Base-by-base conservation (phyloP, 1,140 invertebrate species). In the Oreohelix idahoensis region DNA sequence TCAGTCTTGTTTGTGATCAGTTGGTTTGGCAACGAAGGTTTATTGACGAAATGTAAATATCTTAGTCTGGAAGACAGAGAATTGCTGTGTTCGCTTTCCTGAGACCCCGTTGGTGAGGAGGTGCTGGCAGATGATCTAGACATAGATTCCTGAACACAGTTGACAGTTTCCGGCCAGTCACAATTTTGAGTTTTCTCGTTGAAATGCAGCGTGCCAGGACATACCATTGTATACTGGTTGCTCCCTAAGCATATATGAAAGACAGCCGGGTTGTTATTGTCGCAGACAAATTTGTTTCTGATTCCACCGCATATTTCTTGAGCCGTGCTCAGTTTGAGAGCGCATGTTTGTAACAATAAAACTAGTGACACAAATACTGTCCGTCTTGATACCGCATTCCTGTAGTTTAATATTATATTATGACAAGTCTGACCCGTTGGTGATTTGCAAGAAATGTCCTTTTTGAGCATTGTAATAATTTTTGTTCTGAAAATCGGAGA, bases 181-280 rank as follows among this genome's bases (percentile, higher is more conserved):
- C 86, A 87, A 53, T 80, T 81, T 73, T 87, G 85, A 5, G 84
- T 85, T 29, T 42, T 39, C 20, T 45, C 74, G 58, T 85, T 87
- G 81, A 86, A 87, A 58, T 87, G 86, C n/a, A 87, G 85, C n/a
- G 53, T 79, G 0, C 82, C 83, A 13, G 86, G 86, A 53, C 86
- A 87, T 23, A 58, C 53, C 74, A 86, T 78, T 5, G 79, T 84
- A 82, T 85, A 86, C 49, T 76, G 73, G n/a, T 84, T 45, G 20
- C 74, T 74, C 8, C 84, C 84, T 69, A 86, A 66, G 45, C 86
- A 87, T 39, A 85, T 87, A 79, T 84, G 75, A 69, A 87, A 87
- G 23, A 73, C 39, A 26, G 73, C 29, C 0, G 86, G 86, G 53
- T 87, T 75, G 17, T 63, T 11, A 11, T 76, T 71, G 69, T 87